Base-by-base conservation (phyloP, 2,888 invertebrate species). In the Tenthredo amoena region DNA sequence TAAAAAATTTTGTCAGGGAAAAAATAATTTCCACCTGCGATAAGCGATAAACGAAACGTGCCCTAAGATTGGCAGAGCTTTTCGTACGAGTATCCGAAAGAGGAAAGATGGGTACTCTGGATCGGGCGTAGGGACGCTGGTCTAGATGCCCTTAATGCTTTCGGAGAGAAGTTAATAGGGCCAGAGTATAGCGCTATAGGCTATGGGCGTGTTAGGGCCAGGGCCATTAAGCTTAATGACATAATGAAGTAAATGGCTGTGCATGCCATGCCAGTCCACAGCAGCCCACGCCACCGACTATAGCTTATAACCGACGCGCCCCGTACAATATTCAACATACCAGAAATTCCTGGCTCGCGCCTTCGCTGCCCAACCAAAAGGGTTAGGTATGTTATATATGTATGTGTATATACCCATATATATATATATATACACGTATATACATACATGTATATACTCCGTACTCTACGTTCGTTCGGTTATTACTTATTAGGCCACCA, bases 211-310 rank as follows among this genome's bases (percentile, higher is more conserved):
- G 92, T 93, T 92, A 92, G 92, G 92, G 91, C 91, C 91, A 91
- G 92, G 91, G 91, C 93, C 93, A 93, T 93, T 93, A 93, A 93
- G 93, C 93, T 93, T 93, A 93, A 93, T 93, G 93, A 93, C 93
- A 93, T 93, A 93, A 93, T 93, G 93, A 93, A 93, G 93, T 93
- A 93, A 93, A 93, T 93, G 93, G 93, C 93, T 92, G 92, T 91
- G 91, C 93, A 93, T 91, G 91, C 92, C 92, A 90, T 90, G 90
- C 91, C 92, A 89, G 88, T 90, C 89, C 90, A 89, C 86, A 87
- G 87, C 87, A 87, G 90, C 88, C 89, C 89, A 89, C 86, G 87
- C 88, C 87, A 86, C 91, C 88, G 90, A 91, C 92, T 92, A 92
- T 92, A 92, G 93, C 93, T 93, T 93, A 93, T 92, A 93, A 93